Evolutionary conservation across 2,797 vertebrate species (phyloP), one percentile per base, ranked within the genome.

Genomic region (Anabacerthia variegaticeps): DNA sequence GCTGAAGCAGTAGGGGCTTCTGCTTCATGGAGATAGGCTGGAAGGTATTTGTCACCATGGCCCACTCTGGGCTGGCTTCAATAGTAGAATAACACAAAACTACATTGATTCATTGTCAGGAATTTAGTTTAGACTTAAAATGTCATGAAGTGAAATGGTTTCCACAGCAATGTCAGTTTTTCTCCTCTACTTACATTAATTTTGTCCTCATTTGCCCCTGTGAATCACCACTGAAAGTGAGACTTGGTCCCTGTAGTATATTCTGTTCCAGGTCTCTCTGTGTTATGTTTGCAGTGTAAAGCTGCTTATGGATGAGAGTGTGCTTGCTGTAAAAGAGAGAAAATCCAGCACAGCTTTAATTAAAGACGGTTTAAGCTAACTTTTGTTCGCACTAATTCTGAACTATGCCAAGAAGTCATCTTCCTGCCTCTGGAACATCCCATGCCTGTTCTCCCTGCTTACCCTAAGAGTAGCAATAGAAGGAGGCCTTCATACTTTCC

Each of bases 201-300:
- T 96, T 95, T 96, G 85, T 95, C 91, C 95, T 95, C 71, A 24
- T 85, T 88, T 89, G 93, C 37, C 65, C 80, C 59, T 39, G 68
- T 95, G 95, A 94, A 95, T 95, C 91, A 88, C 61, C 49, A 92
- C 27, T 82, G 80, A 85, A 89, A 90, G 83, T 51, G 66, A 97
- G 88, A 88, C 34, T 63, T 73, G 58, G 62, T 89, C 62, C 83
- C 77, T 87, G 52, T 82, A 81, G 73, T 71, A 46, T 93, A 67
- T 79, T 77, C 62, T 82, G 83, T 85, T 88, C 56, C 71, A 49
- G 77, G 52, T 84, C 27, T 44, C 79, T 75, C 65, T 67, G n/a
- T 73, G 63, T 75, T 86, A 75, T 10, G 36, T 66, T 72, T 85
- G 79, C 49, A 84, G 66, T 11, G 28, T 83, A 92, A 90, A 89